Evolutionary conservation across 2,888 invertebrate species (phyloP).

Genomic region (Aporophyla nigra): DNA sequence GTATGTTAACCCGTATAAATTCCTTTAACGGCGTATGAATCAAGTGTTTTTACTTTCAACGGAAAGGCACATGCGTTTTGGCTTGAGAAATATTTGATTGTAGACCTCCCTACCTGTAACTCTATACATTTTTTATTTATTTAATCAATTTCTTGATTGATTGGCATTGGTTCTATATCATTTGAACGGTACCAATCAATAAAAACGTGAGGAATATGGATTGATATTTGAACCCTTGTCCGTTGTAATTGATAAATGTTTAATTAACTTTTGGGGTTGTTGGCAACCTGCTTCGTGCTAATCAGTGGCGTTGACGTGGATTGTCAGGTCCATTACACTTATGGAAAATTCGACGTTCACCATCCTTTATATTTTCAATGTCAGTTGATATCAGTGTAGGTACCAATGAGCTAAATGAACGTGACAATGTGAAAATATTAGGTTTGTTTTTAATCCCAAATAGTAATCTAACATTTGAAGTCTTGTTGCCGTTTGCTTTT

Average conservation of each 20-base stretch:
- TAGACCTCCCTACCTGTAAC: constrained; percentile 11
- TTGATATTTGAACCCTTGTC: constrained; percentile 20
- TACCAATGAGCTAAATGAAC: not conserved
- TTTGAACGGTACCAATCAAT: constrained; percentile 32
- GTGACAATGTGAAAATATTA: not conserved
- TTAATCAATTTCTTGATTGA: constrained; percentile 11
- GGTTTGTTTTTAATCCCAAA: too few species aligned
- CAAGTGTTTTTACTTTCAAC: constrained; percentile 58
- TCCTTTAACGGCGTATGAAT: constrained; percentile 61
- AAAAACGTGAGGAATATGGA: constrained; percentile 21
- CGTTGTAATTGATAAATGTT: constrained; percentile 51
- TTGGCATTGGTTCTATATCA: not conserved
- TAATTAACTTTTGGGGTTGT: constrained; percentile 48
- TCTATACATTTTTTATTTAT: constrained; percentile 11
- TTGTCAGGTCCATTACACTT: constrained; percentile 5
- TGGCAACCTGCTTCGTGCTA: constrained; percentile 13
- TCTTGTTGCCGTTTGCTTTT: too few species aligned
- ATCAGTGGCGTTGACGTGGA: constrained; percentile 19
- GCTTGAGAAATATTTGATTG: constrained; percentile 45
- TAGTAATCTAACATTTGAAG: too few species aligned
- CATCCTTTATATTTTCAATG: not conserved
- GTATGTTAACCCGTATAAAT: constrained; percentile 59
- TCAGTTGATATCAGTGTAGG: not conserved
- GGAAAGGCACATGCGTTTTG: constrained; percentile 46
- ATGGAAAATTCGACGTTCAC: not conserved